Conservation (phyloP, 2,797 vertebrate genomes). For the Carapus acus region DNA sequence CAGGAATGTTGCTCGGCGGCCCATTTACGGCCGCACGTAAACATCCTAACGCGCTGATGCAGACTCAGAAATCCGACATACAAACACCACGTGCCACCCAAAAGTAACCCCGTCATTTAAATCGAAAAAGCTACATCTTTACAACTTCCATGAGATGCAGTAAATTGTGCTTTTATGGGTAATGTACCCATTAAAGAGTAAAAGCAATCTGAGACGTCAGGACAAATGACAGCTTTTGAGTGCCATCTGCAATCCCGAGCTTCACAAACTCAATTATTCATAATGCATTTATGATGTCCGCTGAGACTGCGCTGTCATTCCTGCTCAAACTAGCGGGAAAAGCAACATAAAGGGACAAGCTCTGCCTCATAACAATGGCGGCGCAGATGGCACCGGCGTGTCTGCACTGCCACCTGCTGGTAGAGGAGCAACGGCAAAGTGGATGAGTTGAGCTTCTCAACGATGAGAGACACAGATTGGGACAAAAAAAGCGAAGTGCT, state of each 20-base stretch:
- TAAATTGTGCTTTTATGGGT: slow-evolving; percentile 71
- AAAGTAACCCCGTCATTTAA: slow-evolving; percentile 56
- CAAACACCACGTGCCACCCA: slow-evolving; percentile 26
- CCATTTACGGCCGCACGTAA: not conserved
- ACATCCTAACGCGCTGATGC: not conserved
- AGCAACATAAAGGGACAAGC: slow-evolving; percentile 65
- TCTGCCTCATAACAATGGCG: slow-evolving; percentile 48
- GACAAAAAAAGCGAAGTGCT: slow-evolving; percentile 2
- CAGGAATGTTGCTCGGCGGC: no score
- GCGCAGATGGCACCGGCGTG: slow-evolving; percentile 24
- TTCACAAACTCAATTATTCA: slow-evolving; percentile 78
- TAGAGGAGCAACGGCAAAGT: no score
- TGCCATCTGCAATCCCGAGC: slow-evolving; percentile 75
- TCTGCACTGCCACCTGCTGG: slow-evolving; percentile 70
- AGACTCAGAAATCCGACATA: slow-evolving; percentile 24
- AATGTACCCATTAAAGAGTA: slow-evolving; percentile 76
- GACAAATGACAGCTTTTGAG: slow-evolving; percentile 74
- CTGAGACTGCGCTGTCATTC: slow-evolving; percentile 70
- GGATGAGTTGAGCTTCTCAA: not conserved
- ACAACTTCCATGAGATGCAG: slow-evolving; percentile 65
- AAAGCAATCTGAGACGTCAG: slow-evolving; percentile 72
- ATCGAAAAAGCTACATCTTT: slow-evolving; percentile 50
- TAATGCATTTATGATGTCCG: slow-evolving; percentile 74
- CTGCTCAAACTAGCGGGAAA: slow-evolving; percentile 62
- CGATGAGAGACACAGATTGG: slow-evolving; percentile 4